phyloP scores from a whole-genome alignment of 2,888 invertebrate species.

The Lasiommata megera region DNA sequence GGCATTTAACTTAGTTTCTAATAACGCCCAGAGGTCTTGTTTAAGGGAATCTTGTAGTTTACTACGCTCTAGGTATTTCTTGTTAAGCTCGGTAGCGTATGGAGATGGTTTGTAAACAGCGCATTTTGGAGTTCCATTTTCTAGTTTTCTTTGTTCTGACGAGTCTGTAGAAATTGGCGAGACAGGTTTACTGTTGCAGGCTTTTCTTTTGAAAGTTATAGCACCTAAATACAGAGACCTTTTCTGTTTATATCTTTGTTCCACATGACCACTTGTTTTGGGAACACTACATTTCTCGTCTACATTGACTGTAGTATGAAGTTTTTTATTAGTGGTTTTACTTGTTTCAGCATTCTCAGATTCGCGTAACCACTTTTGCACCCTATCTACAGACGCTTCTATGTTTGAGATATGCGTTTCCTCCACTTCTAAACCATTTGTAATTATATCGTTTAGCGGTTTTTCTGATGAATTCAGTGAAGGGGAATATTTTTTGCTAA shows the following conservation, averaged over 20 bases:
- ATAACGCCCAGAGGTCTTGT: conserved; percentile 30
- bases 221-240: conserved; percentile 31
- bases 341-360: not conserved
- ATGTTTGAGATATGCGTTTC: not conserved
- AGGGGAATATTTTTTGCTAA: too few species aligned
- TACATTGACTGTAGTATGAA: not conserved
- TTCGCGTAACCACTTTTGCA: conserved; percentile 36
- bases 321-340: not conserved
- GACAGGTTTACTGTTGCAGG: conserved; percentile 14
- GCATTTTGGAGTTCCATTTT: not conserved
- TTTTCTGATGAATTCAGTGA: too few species aligned
- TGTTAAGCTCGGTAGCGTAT: conserved; percentile 32
- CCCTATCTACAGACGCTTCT: conserved; percentile 33
- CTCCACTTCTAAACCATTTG: not conserved
- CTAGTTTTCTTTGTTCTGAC: conserved; percentile 5
- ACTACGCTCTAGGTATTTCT: conserved; percentile 28
- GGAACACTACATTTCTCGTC: not conserved
- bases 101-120: conserved; percentile 29
- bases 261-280: not conserved
- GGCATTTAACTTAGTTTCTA: conserved; percentile 29
- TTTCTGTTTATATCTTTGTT: not conserved
- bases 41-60: conserved; percentile 13
- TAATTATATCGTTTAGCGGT: too few species aligned
- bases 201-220: conserved; percentile 36
- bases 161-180: conserved; percentile 21